Evolutionary conservation across 2,113 vertebrate species (phyloP), one percentile per base, ranked within the genome.

Genomic region (Engraulis encrasicolus): DNA sequence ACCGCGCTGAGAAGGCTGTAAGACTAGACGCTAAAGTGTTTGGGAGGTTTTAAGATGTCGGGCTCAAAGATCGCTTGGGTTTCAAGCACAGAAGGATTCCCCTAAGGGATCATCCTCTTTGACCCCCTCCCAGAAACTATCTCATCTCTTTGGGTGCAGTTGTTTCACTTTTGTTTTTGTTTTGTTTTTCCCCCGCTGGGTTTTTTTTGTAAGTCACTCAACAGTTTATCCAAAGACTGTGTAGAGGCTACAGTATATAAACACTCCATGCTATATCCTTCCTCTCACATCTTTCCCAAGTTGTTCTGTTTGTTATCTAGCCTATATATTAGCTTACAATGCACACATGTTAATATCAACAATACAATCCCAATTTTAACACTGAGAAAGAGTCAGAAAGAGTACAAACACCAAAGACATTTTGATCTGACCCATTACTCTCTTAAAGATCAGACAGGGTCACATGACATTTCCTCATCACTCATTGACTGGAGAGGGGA

Each of bases 391-490:
- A n/a, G n/a, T 71, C 27, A 71, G 23, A 71, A 27, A 31, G 23
- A 31, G 27, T 31, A 71, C 61, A 71, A 31, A 71, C 23, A 71
- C 31, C 61, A 71, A 31, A 71, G 61, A 15, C 3, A 31, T 66
- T 66, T 66, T 66, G n/a, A 1, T 31, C 23, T 66, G 58, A 66
- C 58, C 58, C 31, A 31, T 66, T 71, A 34, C 27, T 31, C 61
- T 27, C 61, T 34, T 12, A 34, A 31, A 71, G 61, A 17, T 71
- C 94, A 95, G 94, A 88, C 91, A 86, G 94, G 95, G 94, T 95
- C 95, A 95, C 92, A 91, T 91, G 92, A 94, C 94, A 96, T 88
- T 91, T 90, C 91, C 40, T 92, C 91, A 95, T 96, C 95, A 94
- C 84, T 96, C 96, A 95, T 94, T 84, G 49, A 48, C 61, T 45